Conservation (phyloP, 2,888 invertebrate species). For the Chesias legatella region DNA sequence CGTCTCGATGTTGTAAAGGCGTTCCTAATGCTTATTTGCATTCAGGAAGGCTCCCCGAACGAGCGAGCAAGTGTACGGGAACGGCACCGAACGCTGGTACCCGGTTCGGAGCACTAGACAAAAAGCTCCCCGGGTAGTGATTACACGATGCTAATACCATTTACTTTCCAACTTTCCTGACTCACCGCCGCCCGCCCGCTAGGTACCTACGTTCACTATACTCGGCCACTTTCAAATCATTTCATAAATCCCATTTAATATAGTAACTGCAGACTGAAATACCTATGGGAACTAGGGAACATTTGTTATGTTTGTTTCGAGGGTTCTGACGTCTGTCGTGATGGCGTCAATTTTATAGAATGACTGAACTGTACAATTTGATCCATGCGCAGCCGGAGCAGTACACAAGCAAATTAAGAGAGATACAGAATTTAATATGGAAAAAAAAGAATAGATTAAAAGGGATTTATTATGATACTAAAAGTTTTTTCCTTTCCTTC, state of each 20-base stretch:
- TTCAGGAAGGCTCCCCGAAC: conserved; percentile 71
- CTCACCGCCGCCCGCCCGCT: conserved; percentile 72
- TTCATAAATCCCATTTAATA: conserved; percentile 46
- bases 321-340: conserved; percentile 11
- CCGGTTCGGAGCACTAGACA: conserved; percentile 55
- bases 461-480: too few species aligned
- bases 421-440: too few species aligned
- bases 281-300: background rate
- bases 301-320: conserved; percentile 12
- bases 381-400: conserved; percentile 13
- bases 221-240: conserved; percentile 68
- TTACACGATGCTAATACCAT: conserved; percentile 79
- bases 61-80: conserved; percentile 69
- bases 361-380: conserved; percentile 26
- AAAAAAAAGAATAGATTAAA: too few species aligned
- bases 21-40: conserved; percentile 77
- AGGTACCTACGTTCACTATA: conserved; percentile 61
- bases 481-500: too few species aligned
- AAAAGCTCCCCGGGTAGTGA: conserved; percentile 75
- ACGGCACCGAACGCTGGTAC: conserved; percentile 51
- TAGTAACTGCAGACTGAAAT: conserved; percentile 3
- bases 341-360: too few species aligned
- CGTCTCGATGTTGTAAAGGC: conserved; percentile 73
- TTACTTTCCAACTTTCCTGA: conserved; percentile 76
- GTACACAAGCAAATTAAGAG: too few species aligned